Evolutionary conservation across 2,888 invertebrate genomes (phyloP).

Genomic region (Polietes domitor): DNA sequence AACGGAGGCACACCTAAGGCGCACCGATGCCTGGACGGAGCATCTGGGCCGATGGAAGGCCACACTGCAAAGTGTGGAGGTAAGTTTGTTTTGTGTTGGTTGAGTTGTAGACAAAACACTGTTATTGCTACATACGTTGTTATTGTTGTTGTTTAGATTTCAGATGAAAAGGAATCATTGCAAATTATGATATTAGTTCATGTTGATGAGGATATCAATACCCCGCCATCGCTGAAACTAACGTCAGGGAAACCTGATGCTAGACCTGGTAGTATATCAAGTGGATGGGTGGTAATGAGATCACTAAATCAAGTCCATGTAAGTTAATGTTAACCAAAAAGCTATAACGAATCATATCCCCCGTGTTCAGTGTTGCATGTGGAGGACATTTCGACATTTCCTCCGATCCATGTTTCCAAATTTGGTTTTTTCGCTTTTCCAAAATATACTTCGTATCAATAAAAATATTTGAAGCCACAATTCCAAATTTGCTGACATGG

Average conservation of each 20-base stretch:
- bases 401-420: too few relatives aligned
- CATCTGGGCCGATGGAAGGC: constrained; percentile 94
- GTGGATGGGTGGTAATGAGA: constrained; percentile 86
- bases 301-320: constrained; percentile 85
- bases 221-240: constrained; percentile 69
- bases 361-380: too few relatives aligned
- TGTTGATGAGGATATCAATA: constrained; percentile 83
- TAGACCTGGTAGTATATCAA: constrained; percentile 82
- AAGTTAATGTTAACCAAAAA: constrained; percentile 68
- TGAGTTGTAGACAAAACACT: neutral
- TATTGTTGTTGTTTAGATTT: constrained; percentile 71
- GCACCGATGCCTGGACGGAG: constrained; percentile 95
- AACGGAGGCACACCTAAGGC: constrained; percentile 90
- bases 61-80: constrained; percentile 91
- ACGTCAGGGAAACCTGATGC: constrained; percentile 72
- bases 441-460: too few relatives aligned
- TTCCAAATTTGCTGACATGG: too few relatives aligned
- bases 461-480: too few relatives aligned
- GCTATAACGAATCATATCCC: too few relatives aligned
- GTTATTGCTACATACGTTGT: too few relatives aligned
- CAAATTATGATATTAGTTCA: constrained; percentile 91
- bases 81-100: constrained; percentile 67
- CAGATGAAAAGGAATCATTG: constrained; percentile 82
- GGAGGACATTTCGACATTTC: too few relatives aligned
- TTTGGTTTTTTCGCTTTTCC: too few relatives aligned